Base-by-base conservation (phyloP, 2,113 vertebrate genomes). In the Mormoops blainvillei region DNA sequence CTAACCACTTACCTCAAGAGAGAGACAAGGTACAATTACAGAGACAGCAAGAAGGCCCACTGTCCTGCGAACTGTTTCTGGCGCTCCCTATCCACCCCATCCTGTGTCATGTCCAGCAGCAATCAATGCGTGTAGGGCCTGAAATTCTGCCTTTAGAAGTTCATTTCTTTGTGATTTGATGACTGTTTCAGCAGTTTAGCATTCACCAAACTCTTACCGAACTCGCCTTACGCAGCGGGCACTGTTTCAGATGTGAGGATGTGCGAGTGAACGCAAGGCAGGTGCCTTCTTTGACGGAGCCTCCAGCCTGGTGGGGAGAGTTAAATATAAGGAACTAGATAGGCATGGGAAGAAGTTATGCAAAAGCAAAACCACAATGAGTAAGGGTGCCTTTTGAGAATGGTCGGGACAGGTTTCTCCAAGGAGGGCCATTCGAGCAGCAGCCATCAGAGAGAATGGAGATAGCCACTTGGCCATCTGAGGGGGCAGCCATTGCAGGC, bases 391-490 rank as follows among this genome's bases (percentile, higher is more conserved):
- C 70, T n/a, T 77, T 73, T 67, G 26, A 61, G 77, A 8, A 31
- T 0, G 10, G 52, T 16, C 41, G 58, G 67, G 67, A 67, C 8
- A 7, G 65, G 58, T 22, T 74, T 50, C n/a, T 28, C 9, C 6
- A 33, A 50, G 82, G 48, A 43, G 89, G 58, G 63, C 7, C 2
- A 7, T 31, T 16, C 8, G 36, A 52, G 38, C 13, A 26, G 70
- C 0, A 1, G 63, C 0, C 0, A n/a, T 14, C 0, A 1, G 7
- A 22, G 61, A 31, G 16, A 19, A 0, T 9, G 58, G 52, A 41
- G 20, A 14, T 16, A 36, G 52, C 22, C 4, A 0, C 0, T 10
- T 41, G 82, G 68, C 52, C 18, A 0, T 15, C 5, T 2, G 48
- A 33, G 6, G 7, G 38, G 19, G 38, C 58, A 50, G 67, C 19